Base-by-base conservation (phyloP, 2,113 vertebrate species). In the Pungitius pungitius region DNA sequence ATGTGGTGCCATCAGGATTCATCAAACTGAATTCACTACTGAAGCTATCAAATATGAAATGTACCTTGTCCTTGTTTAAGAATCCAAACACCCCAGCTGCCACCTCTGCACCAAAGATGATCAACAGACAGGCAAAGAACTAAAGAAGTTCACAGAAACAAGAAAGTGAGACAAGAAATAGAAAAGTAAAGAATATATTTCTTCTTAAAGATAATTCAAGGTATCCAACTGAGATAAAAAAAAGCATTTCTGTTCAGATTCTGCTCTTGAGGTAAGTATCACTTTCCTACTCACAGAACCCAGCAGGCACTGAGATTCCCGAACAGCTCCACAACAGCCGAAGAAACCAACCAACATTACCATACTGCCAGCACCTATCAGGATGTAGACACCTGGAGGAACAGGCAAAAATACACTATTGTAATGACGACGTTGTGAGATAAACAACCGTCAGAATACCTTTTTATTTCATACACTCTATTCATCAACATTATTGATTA, bases 41-140 rank as follows among this genome's bases (percentile, higher is more conserved):
- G 1, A 59, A 54, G 33, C 4, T 40, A 27, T 33, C 2, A 35
- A 49, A 56, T 4, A 2, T 4, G 6, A 22, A 27, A 40, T 4
- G 84, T 91, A 98, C 98, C 92, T 93, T 92, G 40, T 95, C 93
- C 90, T 97, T 99, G 91, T 96, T 98, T 71, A 99, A 77, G 88
- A 99, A 99, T 64, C 96, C 96, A 93, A 99, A 98, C 62, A 99
- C 96, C 49, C 97, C 97, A 69, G 96, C 96, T 39, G 97, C 96
- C 73, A 99, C 87, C 90, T 99, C 98, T 54, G 97, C 95, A 22
- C 96, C 96, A 89, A 99, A 98, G 93, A 99, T 98, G 90, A 98
- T 95, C 90, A 99, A 74, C 40, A 99, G 93, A 77, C 96, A 98
- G 78, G 96, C 92, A 81, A 99, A 99, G 90, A 99, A 99, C 98